A percentile compares a stretch with the other conserved stretches of the same genome.
These are phyloP conservation scores for Orchesellides sinensis DNA, from an alignment of 2,888 invertebrate genomes.

Conservation along the genomic window DNA sequence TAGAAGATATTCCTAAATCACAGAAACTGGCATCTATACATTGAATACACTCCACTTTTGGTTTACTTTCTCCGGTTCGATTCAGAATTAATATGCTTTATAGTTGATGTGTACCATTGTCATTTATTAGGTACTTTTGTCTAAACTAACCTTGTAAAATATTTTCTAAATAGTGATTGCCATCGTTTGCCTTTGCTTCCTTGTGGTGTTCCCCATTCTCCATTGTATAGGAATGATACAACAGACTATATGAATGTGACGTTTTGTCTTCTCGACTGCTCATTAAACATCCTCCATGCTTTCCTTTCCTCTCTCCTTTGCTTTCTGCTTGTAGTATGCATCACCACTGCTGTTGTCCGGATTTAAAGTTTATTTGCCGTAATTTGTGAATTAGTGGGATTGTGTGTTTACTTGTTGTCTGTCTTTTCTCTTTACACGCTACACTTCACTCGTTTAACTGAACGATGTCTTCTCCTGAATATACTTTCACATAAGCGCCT, in stretches of 20 bases:
- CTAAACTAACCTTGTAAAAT: too few relatives aligned
- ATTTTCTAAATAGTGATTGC: too few relatives aligned
- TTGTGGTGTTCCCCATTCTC: conserved; percentile 6
- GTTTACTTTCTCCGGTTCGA: too few relatives aligned
- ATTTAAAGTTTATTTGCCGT: conserved; percentile 58
- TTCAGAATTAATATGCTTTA: too few relatives aligned
- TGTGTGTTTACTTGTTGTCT: conserved; percentile 53
- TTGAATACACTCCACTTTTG: too few relatives aligned
- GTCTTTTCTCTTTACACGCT: conserved; percentile 38
- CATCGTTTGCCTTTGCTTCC: not conserved
- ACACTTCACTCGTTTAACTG: conserved; percentile 39
- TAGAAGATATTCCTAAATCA: conserved; percentile 29
- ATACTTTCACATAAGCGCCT: not conserved
- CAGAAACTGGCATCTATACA: conserved; percentile 27
- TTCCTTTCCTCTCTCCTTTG: not conserved
- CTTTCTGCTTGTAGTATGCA: not conserved
- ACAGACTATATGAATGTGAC: too few relatives aligned
- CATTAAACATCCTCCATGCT: conserved; percentile 12
- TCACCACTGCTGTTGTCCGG: conserved; percentile 8
- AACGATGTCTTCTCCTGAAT: conserved; percentile 22
- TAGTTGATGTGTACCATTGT: too few relatives aligned
- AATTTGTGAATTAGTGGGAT: conserved; percentile 56
- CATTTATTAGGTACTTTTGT: too few relatives aligned
- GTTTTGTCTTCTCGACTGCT: conserved; percentile 22
- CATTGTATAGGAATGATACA: not conserved